These are phyloP conservation scores for Dascyllus trimaculatus DNA, from an alignment of 2,113 vertebrate species.

Conservation along the genomic window DNA sequence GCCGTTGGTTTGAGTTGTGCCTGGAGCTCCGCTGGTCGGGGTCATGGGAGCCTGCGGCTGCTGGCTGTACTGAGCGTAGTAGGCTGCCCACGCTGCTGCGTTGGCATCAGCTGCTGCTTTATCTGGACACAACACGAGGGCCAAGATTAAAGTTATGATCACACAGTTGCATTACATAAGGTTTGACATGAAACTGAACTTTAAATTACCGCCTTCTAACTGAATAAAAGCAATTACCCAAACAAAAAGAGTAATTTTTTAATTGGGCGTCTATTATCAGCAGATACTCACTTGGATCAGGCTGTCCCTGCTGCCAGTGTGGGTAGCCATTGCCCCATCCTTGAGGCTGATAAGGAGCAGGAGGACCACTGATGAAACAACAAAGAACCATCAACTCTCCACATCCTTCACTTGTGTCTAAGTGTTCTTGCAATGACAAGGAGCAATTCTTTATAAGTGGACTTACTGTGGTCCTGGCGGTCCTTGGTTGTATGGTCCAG, in stretches of 20 bases:
- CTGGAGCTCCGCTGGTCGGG: slow-evolving; percentile 90
- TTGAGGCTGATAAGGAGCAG: slow-evolving; percentile 95
- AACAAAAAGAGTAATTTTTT: neutral
- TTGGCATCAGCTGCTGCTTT: slow-evolving; percentile 98
- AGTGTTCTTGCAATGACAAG: neutral
- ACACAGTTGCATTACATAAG: no score
- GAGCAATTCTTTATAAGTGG: neutral
- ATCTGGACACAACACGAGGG: slow-evolving; percentile 77
- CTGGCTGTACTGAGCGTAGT: slow-evolving; percentile 98
- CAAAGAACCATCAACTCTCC: neutral
- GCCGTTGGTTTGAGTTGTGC: slow-evolving; percentile 93
- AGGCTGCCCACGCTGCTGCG: slow-evolving; percentile 98
- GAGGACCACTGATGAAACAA: slow-evolving; percentile 89
- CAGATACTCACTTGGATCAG: slow-evolving; percentile 92
- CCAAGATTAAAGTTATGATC: no score
- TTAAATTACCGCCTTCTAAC: no score
- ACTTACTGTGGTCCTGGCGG: slow-evolving; percentile 98
- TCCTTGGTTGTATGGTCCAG: slow-evolving; percentile 96
- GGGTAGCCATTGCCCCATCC: slow-evolving; percentile 98
- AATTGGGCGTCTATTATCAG: no score
- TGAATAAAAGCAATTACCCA: no score
- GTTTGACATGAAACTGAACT: no score
- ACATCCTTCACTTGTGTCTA: neutral
- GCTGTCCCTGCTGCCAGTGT: slow-evolving; percentile 97
- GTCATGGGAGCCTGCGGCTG: slow-evolving; percentile 96